Evolutionary conservation across 2,888 invertebrate species (phyloP).

Genomic region (Branchellion lobata): DNA sequence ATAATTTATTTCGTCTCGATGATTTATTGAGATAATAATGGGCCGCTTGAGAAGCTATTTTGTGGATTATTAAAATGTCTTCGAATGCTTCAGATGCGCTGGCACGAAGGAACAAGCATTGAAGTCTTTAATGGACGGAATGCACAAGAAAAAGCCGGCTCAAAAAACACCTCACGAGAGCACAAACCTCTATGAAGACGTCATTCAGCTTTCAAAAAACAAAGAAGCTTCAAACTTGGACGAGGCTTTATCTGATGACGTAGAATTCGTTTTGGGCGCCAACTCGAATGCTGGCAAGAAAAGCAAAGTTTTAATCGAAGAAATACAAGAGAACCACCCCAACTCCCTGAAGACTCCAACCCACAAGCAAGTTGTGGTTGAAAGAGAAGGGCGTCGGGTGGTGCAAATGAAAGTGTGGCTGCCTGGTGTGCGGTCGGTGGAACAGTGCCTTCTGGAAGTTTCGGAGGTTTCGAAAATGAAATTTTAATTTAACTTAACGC

Average conservation of each 20-base stretch:
- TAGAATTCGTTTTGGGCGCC: too few relatives aligned
- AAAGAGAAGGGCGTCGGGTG: neutral
- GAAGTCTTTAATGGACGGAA: neutral
- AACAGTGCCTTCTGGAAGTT: constrained; percentile 1
- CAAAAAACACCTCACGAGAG: neutral
- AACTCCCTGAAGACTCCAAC: neutral
- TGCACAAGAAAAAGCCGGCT: neutral
- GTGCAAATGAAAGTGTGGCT: neutral
- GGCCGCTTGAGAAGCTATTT: neutral
- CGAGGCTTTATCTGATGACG: neutral
- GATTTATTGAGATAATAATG: neutral
- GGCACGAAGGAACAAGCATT: neutral
- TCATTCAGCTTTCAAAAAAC: neutral
- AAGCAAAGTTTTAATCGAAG: constrained; percentile 28
- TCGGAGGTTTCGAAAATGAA: too few relatives aligned
- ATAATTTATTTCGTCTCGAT: neutral
- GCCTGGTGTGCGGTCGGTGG: neutral
- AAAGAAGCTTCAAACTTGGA: neutral
- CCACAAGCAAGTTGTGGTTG: neutral
- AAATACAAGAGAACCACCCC: neutral
- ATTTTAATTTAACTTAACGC: too few relatives aligned
- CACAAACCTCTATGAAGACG: neutral
- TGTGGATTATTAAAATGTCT: too few relatives aligned
- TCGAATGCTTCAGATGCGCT: too few relatives aligned
- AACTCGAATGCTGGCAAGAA: too few relatives aligned